Percentiles rank a stretch among this genome's conserved stretches.
These are phyloP conservation scores for Marronus borbonicus DNA, from an alignment of 2,888 invertebrate genomes.

Conservation along the genomic window DNA sequence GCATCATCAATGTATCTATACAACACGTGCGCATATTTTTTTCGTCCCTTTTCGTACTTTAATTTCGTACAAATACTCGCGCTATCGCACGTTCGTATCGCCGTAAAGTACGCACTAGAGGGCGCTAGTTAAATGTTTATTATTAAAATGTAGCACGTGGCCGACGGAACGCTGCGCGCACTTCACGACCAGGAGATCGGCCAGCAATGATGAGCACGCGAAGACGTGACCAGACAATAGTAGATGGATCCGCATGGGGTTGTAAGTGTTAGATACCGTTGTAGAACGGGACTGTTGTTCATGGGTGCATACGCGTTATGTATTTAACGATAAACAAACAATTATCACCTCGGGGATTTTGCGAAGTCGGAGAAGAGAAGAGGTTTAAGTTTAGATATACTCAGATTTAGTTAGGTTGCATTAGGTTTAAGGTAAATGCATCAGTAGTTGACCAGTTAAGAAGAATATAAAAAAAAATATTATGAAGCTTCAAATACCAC, in stretches of 20 bases:
- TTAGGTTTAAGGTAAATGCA: too few relatives aligned
- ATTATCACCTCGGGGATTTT: neutral
- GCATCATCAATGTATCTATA: too few relatives aligned
- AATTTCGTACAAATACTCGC: constrained; percentile 40
- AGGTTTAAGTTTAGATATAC: too few relatives aligned
- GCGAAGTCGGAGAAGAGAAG: too few relatives aligned
- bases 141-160: constrained; percentile 68
- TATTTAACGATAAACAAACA: constrained; percentile 27
- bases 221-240: constrained; percentile 50
- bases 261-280: constrained; percentile 19
- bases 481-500: too few relatives aligned
- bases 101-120: constrained; percentile 48
- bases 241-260: neutral
- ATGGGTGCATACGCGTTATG: neutral
- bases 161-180: constrained; percentile 53
- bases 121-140: constrained; percentile 65
- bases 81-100: constrained; percentile 49
- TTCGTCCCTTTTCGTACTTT: constrained; percentile 15
- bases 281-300: constrained; percentile 6
- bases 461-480: too few relatives aligned
- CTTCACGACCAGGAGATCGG: constrained; percentile 37
- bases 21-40: constrained; percentile 36
- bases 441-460: too few relatives aligned
- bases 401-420: too few relatives aligned
- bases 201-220: constrained; percentile 38